A percentile compares a stretch with the other conserved stretches of the same genome.
These are phyloP conservation scores for Anastrepha ludens DNA, from an alignment of 1,140 invertebrate genomes.

Conservation along the genomic window DNA sequence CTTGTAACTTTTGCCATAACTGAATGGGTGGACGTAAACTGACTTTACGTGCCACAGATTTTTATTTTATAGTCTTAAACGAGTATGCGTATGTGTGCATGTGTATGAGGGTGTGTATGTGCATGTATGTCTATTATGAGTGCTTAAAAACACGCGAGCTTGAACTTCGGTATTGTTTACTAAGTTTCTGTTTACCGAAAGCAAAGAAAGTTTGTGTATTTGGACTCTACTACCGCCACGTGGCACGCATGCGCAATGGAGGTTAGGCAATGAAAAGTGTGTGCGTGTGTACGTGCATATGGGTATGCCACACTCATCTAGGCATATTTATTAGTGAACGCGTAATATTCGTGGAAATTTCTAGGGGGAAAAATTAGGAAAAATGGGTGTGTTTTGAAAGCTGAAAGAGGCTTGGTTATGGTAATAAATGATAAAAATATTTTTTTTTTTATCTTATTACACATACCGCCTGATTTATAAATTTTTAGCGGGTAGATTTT, in stretches of 20 bases:
- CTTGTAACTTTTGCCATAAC: conserved; percentile 32
- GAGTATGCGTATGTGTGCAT: background rate
- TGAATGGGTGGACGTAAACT: background rate
- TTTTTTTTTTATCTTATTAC: too few relatives aligned
- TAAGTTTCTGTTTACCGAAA: background rate
- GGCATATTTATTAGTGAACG: background rate
- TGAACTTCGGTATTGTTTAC: background rate
- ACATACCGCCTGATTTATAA: too few relatives aligned
- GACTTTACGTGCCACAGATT: conserved; percentile 27
- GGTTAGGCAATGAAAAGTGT: background rate
- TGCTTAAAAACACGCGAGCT: conserved; percentile 8
- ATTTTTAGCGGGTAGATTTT: too few relatives aligned
- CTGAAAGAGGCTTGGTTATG: background rate
- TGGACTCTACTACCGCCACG: background rate
- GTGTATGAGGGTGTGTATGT: background rate
- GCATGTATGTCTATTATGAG: background rate
- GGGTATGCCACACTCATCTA: background rate
- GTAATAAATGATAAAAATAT: background rate
- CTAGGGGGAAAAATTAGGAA: background rate
- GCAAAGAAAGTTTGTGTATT: background rate
- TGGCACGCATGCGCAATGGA: conserved; percentile 42
- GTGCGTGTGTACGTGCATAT: background rate
- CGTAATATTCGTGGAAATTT: conserved; percentile 15
- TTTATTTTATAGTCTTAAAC: background rate
- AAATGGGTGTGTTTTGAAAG: conserved; percentile 6